Evolutionary conservation across 2,888 invertebrate species (phyloP).

Genomic region (Eustalomyia histrio): DNA sequence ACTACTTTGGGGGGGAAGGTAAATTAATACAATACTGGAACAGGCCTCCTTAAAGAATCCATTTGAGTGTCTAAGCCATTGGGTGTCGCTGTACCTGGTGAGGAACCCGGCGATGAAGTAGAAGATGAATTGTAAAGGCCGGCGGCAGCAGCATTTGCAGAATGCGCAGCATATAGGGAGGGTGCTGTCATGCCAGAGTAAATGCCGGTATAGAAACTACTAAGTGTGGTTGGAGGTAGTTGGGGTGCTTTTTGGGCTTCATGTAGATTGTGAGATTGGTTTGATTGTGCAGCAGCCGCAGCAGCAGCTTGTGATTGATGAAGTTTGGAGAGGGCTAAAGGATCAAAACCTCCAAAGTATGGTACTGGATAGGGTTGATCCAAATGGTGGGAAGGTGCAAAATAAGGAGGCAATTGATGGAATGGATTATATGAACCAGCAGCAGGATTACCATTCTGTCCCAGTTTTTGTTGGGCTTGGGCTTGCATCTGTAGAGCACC

Average conservation of each 20-base stretch:
- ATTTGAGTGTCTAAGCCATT: constrained; percentile 77
- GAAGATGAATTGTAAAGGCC: constrained; percentile 79
- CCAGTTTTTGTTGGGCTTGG: constrained; percentile 74
- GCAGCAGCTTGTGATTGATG: constrained; percentile 78
- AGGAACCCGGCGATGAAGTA: constrained; percentile 79
- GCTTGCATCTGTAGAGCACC: constrained; percentile 74
- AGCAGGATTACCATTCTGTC: constrained; percentile 72
- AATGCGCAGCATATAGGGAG: constrained; percentile 78
- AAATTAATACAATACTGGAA: constrained; percentile 78
- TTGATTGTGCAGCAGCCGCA: constrained; percentile 76
- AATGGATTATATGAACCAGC: constrained; percentile 83
- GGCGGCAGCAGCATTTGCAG: constrained; percentile 76
- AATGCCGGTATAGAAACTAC: constrained; percentile 79
- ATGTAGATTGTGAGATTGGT: constrained; percentile 75
- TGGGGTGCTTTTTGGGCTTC: constrained; percentile 78
- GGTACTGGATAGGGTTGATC: constrained; percentile 81
- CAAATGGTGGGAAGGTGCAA: constrained; percentile 87
- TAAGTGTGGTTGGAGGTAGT: constrained; percentile 77
- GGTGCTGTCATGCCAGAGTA: constrained; percentile 79
- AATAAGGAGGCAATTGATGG: constrained; percentile 86
- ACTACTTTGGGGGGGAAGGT: background rate
- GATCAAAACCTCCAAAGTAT: constrained; percentile 79
- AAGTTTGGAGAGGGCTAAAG: constrained; percentile 78
- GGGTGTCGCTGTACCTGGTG: constrained; percentile 77
- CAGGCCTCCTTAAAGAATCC: constrained; percentile 78